Evolutionary conservation across 2,113 vertebrate species (phyloP).

Genomic region (Centrocercus urophasianus): DNA sequence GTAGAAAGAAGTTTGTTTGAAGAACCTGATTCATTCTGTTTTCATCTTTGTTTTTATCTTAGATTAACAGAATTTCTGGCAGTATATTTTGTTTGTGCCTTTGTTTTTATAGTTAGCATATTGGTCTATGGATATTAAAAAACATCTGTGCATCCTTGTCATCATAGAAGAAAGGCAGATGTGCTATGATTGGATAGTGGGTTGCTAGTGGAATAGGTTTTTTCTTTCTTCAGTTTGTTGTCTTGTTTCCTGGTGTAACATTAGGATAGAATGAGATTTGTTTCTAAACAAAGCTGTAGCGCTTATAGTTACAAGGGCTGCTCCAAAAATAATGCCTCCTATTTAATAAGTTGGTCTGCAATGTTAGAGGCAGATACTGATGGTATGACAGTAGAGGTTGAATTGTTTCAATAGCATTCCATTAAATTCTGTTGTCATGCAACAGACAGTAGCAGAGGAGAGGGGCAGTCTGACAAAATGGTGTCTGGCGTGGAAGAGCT

Average conservation of each 20-base stretch:
- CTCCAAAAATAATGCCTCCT: neutral
- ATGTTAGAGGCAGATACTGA: neutral
- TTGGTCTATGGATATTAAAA: constrained; percentile 78
- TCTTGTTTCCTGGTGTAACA: constrained; percentile 45
- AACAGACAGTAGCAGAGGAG: neutral
- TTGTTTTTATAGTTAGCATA: constrained; percentile 80
- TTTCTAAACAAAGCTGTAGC: constrained; percentile 47
- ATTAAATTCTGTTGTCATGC: neutral
- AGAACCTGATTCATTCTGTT: constrained; percentile 66
- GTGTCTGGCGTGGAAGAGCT: neutral
- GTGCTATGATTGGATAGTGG: constrained; percentile 55
- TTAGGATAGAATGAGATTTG: constrained; percentile 6
- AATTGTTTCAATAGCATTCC: neutral
- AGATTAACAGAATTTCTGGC: constrained; percentile 69
- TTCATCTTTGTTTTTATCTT: constrained; percentile 68
- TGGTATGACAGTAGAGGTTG: too few relatives aligned
- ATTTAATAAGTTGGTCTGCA: neutral
- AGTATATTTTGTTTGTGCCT: constrained; percentile 59
- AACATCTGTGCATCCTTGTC: constrained; percentile 74
- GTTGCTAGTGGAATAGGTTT: constrained; percentile 65
- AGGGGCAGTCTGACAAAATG: neutral
- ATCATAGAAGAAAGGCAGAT: constrained; percentile 61
- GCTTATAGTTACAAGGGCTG: neutral
- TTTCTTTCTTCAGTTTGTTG: constrained; percentile 31
- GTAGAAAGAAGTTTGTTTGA: constrained; percentile 76